These are phyloP conservation scores for Dicerorhinus sumatrensis DNA, from an alignment of 2,113 vertebrate species.

Conservation along the genomic window DNA sequence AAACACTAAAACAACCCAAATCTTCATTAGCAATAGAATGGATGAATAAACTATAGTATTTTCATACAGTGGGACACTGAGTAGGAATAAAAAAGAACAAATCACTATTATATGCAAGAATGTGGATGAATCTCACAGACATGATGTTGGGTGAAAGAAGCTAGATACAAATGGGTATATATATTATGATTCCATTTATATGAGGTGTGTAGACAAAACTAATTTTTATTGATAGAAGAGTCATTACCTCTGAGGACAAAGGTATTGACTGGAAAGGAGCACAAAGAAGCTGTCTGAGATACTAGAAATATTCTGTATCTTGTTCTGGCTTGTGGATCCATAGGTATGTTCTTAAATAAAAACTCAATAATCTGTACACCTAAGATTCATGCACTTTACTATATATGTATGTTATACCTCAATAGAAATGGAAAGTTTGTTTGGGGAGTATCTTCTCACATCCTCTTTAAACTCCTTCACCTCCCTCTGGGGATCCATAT, in stretches of 20 bases:
- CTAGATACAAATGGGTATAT: not conserved
- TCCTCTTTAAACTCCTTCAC: not conserved
- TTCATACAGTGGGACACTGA: not conserved
- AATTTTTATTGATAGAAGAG: not conserved
- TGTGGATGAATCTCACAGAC: not conserved
- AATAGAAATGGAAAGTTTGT: not conserved
- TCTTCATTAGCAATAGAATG: not conserved
- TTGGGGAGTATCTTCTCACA: not conserved
- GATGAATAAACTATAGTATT: not conserved
- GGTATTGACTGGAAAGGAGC: not conserved
- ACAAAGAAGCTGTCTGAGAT: not conserved
- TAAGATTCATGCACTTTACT: not conserved
- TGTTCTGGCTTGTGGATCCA: not conserved
- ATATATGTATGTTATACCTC: not conserved
- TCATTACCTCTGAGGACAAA: not conserved
- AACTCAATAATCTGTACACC: not conserved
- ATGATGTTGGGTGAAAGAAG: not conserved
- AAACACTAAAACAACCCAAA: constrained; percentile 10
- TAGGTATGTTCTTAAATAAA: not conserved
- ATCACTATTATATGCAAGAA: not conserved
- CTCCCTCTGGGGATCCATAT: not conserved
- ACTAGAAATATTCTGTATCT: not conserved
- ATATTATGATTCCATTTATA: not conserved
- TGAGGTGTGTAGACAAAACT: not conserved
- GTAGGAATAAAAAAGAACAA: not conserved